Conservation (phyloP, 1,140 invertebrate species). For the Zophobas atratus region DNA sequence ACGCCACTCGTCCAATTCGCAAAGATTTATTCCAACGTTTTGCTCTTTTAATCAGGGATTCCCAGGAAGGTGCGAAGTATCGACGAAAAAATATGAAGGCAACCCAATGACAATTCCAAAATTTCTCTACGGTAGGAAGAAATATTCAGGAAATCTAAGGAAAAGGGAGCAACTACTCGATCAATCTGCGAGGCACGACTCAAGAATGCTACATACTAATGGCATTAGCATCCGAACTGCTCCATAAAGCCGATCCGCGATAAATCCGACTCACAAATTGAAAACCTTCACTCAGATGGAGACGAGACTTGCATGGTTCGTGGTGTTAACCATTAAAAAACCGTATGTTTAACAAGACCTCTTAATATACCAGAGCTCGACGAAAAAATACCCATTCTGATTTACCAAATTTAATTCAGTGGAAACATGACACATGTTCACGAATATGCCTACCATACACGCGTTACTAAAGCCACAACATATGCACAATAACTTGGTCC, state of each 20-base stretch:
- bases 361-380: background rate
- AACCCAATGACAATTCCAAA: conserved; percentile 2
- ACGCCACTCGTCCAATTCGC: conserved; percentile 56
- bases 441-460: background rate
- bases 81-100: conserved; percentile 44
- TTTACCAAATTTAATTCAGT: conserved; percentile 14
- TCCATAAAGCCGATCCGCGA: conserved; percentile 60
- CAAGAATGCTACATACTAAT: conserved; percentile 62
- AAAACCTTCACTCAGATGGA: conserved; percentile 59
- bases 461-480: conserved; percentile 4
- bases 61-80: conserved; percentile 36
- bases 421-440: conserved; percentile 17
- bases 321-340: conserved; percentile 33
- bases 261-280: conserved; percentile 63
- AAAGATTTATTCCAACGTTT: conserved; percentile 57
- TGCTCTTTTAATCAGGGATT: conserved; percentile 55
- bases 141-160: conserved; percentile 20
- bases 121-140: background rate
- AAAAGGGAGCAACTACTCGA: conserved; percentile 51
- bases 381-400: background rate
- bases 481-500: conserved; percentile 19
- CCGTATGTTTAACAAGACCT: conserved; percentile 1
- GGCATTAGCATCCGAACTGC: conserved; percentile 60
- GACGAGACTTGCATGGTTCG: conserved; percentile 58
- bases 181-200: conserved; percentile 57